Evolutionary conservation across 2,888 invertebrate genomes (phyloP), one percentile per base, ranked within the genome.

Genomic region (Cyaniris semiargus): DNA sequence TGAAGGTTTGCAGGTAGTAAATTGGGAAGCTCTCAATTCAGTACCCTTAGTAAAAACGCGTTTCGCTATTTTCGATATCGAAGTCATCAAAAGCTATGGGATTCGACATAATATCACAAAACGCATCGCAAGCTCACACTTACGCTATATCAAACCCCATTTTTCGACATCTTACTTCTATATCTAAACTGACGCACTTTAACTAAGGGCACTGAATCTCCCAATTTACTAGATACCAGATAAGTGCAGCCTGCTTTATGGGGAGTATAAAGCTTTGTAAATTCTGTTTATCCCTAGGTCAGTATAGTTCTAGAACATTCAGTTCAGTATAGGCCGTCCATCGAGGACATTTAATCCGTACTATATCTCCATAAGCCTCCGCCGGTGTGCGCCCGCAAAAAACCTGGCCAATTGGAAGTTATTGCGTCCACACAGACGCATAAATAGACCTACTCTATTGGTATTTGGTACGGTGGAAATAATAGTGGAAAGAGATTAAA

Each of bases 301-400:
- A 44, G 38, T 38, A 38, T 10, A 38, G 44, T 44, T 44, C 44
- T 44, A 44, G 10, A 44, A 44, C 44, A 44, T 44, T 44, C 44
- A 10, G 74, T 75, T 53, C 27, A 27, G 66, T 70, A 23, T 31
- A 53, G 53, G 71, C 76, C 60, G 70, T 75, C 58, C 76, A 44
- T 75, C 77, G 78, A 53, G 53, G 13, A 53, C 76, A 78, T 78
- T 83, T 82, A 83, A 83, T 81, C 83, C 82, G 48, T 82, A 82
- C 81, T 83, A 81, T 81, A 82, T 83, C 78, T 76, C 79, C 79
- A 76, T 80, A 82, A 82, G 81, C 82, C 80, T 58, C 38, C 31
- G 75, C 38, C 18, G 38, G 15, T 48, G 27, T 27, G 27, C 74
- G 66, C 72, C 76, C 80, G 80, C 76, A 78, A 80, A 80, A 80